Evolutionary conservation across 2,113 vertebrate species (phyloP), one percentile per base, ranked within the genome.

Genomic region (Lophochroa leadbeateri): DNA sequence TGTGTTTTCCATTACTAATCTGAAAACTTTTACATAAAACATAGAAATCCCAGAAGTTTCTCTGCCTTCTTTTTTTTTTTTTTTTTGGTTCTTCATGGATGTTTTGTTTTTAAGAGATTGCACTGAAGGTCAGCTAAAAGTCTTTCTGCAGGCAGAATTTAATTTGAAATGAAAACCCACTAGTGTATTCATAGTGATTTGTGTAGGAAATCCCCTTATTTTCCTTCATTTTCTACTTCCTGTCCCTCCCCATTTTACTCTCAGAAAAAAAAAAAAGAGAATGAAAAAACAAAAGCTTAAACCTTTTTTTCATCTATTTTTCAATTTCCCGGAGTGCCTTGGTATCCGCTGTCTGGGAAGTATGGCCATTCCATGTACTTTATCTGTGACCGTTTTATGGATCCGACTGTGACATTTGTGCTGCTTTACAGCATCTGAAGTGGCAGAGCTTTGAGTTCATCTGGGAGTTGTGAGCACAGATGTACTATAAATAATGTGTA

Each of bases 41-140:
- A 35, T 2, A 81, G 28, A 8, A 77, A 86, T 37, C 12, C 20
- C 41, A 31, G n/a, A 91, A 58, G 14, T 80, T 68, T 76, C 5
- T 37, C 31, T 43, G 10, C 5, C 3, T 25, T 21, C 7, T 18
- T 7, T 39, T 12, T 33, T 33, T 39, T 27, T 27, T 50, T 28
- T 17, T 46, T 43, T 29, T 50, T 65, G 1, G 2, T 28, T 58
- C 8, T 33, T 79, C 2, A 0, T 44, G 0, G 1, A 5, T 43
- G 44, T 31, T 65, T 53, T 55, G 14, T 24, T 82, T 78, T 78
- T 43, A 74, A 67, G 41, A 18, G 6, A 20, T 31, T 82, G 9
- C 29, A 37, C 4, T 10, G 17, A 60, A 25, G 14, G 33, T 61
- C 27, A 52, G 18, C 49, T 71, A 72, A 41, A 14, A 44, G 16